Evolutionary conservation across 2,113 vertebrate genomes (phyloP).

Genomic region (Mesocricetus auratus): DNA sequence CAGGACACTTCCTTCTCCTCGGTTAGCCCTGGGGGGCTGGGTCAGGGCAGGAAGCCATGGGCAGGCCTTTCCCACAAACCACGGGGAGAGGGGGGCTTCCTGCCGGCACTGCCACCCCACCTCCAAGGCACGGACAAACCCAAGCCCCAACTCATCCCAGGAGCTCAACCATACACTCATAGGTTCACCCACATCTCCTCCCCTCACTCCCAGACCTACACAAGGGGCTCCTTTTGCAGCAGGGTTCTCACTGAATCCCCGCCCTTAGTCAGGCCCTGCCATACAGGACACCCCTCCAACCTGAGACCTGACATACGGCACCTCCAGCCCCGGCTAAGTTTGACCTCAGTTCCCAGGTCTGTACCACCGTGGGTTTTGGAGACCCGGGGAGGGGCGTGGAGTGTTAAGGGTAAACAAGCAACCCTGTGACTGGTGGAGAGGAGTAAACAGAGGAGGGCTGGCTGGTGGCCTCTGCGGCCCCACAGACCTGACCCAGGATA

Average conservation of each 20-base stretch:
- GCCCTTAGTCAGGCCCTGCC: background rate
- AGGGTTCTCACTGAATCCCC: fast-evolving
- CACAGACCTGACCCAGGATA: background rate
- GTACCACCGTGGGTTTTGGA: background rate
- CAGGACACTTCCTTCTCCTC: background rate
- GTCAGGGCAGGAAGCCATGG: constrained; percentile 56
- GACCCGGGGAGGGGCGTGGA: background rate
- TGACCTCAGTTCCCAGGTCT: background rate
- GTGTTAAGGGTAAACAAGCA: background rate
- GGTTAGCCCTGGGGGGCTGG: background rate
- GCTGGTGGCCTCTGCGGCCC: background rate
- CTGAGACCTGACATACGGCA: background rate
- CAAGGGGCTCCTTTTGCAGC: background rate
- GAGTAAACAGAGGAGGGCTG: background rate
- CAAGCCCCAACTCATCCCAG: too few relatives aligned
- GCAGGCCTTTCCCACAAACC: constrained; percentile 22
- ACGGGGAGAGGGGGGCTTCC: constrained; percentile 30
- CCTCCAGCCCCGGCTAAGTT: fast-evolving
- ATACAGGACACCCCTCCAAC: background rate
- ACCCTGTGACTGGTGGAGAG: background rate
- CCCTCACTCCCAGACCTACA: fast-evolving
- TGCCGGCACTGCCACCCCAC: background rate
- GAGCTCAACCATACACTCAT: too few relatives aligned
- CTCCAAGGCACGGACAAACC: background rate
- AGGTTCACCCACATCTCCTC: background rate